Evolutionary conservation across 2,113 vertebrate species (phyloP).

Genomic region (Gymnarchus niloticus): DNA sequence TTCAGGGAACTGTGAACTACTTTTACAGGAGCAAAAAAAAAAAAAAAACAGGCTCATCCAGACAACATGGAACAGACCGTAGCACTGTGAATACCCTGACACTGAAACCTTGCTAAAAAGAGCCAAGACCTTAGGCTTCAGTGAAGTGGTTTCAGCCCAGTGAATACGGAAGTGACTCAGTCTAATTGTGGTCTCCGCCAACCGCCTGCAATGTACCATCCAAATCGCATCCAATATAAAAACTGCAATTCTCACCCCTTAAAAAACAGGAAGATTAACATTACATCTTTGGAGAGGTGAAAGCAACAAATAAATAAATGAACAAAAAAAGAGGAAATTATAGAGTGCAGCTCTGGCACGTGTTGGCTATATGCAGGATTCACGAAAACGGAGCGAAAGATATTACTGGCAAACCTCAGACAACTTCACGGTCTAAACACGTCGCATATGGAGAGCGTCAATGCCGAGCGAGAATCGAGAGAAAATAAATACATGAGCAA

Average conservation of each 20-base stretch:
- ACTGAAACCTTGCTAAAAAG: neutral
- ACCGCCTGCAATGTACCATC: neutral
- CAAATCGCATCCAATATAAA: neutral
- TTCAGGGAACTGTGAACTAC: neutral
- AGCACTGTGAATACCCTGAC: neutral
- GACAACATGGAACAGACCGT: neutral
- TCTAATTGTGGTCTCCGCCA: constrained; percentile 1
- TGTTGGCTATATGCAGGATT: neutral
- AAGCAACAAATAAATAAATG: neutral
- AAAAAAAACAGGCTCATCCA: too few species aligned
- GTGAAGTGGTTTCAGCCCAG: constrained; percentile 3
- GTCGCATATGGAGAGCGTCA: neutral
- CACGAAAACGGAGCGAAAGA: neutral
- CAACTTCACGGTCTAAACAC: neutral
- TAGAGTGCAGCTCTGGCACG: neutral
- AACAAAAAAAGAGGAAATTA: neutral
- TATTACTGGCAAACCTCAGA: constrained; percentile 1
- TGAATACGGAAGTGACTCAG: neutral
- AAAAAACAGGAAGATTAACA: neutral
- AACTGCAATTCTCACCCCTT: neutral
- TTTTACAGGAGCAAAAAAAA: neutral
- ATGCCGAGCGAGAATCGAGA: neutral
- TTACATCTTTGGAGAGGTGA: neutral
- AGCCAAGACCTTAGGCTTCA: neutral
- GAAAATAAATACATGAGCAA: neutral